Conservation (phyloP, 2,888 invertebrate species). For the Portevinia maculata region DNA sequence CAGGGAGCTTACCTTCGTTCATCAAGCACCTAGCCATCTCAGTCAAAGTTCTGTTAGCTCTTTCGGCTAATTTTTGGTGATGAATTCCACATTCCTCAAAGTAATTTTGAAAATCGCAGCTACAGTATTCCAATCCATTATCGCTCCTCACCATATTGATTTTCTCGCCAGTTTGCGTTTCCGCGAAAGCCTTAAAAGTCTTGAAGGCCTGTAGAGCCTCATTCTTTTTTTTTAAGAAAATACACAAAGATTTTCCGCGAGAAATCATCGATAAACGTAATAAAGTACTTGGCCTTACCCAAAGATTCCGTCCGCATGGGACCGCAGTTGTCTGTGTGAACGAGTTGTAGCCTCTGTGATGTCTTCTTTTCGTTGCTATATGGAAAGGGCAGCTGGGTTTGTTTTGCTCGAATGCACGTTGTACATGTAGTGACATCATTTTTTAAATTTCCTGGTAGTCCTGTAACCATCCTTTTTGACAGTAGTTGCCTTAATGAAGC, state of each 20-base stretch:
- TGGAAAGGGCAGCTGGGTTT: background rate
- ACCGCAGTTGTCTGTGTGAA: slow-evolving; percentile 17
- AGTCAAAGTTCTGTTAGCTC: no score
- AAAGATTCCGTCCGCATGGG: slow-evolving; percentile 23
- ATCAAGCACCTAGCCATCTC: no score
- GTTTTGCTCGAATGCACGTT: slow-evolving; percentile 11
- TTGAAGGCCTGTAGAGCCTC: slow-evolving; percentile 10
- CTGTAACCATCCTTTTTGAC: slow-evolving; percentile 7
- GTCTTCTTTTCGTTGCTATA: background rate
- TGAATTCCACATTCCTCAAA: no score
- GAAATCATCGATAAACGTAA: slow-evolving; percentile 26
- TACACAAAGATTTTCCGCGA: slow-evolving; percentile 20
- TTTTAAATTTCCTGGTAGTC: slow-evolving; percentile 15
- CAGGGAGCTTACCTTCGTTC: no score
- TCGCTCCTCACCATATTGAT: no score
- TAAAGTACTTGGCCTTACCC: slow-evolving; percentile 18
- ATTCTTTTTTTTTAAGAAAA: slow-evolving; percentile 21
- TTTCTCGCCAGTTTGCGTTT: no score
- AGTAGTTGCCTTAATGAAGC: slow-evolving; percentile 8
- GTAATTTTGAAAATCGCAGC: no score
- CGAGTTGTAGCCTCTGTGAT: background rate
- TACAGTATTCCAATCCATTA: no score
- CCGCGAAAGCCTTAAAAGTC: no score
- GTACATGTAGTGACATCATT: no score
- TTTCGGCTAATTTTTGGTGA: no score